Percentiles rank a stretch among this genome's conserved stretches.
Conservation (phyloP, 2,113 vertebrate species). For the Orthonyx spaldingii region DNA sequence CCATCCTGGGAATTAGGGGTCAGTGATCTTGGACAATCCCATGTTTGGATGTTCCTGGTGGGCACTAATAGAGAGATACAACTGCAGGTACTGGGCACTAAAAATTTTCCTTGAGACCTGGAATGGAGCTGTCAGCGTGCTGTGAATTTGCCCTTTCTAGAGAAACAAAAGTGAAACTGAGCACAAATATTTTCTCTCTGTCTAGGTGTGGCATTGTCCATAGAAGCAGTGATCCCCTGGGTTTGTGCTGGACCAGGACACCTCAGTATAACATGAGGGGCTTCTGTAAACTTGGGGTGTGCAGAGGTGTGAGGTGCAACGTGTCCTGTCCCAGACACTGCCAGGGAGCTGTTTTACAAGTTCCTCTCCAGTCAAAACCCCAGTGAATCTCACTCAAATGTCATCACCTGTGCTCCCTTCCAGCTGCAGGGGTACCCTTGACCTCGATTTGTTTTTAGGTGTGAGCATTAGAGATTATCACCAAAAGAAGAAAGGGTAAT, state of each 20-base stretch:
- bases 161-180: not conserved
- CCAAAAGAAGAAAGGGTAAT: not conserved
- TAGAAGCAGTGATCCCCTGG: not conserved
- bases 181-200: not conserved
- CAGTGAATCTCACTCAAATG: not conserved
- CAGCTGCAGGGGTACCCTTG: not conserved
- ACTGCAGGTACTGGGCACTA: not conserved
- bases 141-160: not conserved
- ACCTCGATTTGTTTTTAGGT: not conserved
- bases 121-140: not conserved
- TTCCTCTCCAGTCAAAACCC: rapidly evolving
- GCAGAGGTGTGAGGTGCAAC: not conserved
- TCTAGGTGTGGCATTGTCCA: not conserved
- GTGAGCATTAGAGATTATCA: not conserved
- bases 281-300: not conserved
- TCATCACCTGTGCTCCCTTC: not conserved
- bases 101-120: not conserved
- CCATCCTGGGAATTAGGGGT: not conserved
- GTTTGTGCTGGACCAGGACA: not conserved
- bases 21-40: not conserved
- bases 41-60: not conserved
- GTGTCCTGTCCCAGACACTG: not conserved
- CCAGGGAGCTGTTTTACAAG: not conserved
- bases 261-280: too few species aligned
- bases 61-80: not conserved